Base-by-base conservation (phyloP, 2,113 vertebrate genomes). In the Agapornis roseicollis region DNA sequence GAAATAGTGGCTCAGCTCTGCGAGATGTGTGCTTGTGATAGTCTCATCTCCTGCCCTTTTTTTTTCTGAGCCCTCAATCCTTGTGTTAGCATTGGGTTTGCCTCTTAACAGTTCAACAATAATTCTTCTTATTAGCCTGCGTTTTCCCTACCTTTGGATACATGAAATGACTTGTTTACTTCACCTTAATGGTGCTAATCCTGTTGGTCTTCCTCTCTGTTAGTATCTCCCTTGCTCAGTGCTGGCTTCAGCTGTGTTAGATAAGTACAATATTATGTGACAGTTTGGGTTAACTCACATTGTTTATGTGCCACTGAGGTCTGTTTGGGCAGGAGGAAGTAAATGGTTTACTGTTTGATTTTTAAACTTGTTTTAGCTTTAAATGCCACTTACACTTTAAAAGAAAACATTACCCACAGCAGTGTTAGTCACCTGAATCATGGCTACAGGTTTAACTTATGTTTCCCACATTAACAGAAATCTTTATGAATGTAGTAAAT, bases 341-440 rank as follows among this genome's bases (percentile, higher is more conserved):
- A 84, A 76, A 89, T 46, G 14, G 33, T 50, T 94, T 89, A 8
- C 39, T 23, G 16, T 84, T 65, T n/a, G 35, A 52, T 80, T 78
- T 92, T 92, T 69, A 53, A 93, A 76, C 73, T 82, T 96, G 65
- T 53, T 88, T 94, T 90, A 88, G 52, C 74, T 94, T 95, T 70
- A 66, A 80, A 35, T 89, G 87, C n/a, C 4, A 15, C 11, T 58
- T 44, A 1, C 50, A 42, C 73, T 94, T 85, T 88, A 61, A 69
- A 88, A 91, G 53, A n/a, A 90, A 73, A 71, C n/a, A 46, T 46
- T 58, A 33, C 23, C 7, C 18, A 60, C 14, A 44, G 15, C 19
- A 37, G 6, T n/a, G 7, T 69, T 52, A 53, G n/a, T 46, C 47
- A 64, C 18, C 41, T 68, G 35, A 64, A 73, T 42, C 25, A 53